Conservation (phyloP, 2,797 vertebrate genomes). For the Sebastiscus tertius region DNA sequence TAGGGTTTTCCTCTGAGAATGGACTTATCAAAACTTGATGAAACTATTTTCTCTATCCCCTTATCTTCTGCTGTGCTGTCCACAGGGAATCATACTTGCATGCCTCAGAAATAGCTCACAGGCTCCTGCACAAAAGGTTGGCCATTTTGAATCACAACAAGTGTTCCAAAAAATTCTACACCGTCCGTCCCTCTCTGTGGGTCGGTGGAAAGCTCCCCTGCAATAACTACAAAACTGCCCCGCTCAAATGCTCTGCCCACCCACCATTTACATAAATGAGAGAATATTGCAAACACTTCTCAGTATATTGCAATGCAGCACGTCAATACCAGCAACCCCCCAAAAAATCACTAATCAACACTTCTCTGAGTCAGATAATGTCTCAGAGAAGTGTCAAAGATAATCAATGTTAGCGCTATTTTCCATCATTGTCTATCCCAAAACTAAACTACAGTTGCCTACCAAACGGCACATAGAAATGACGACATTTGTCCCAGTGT, state of each 20-base stretch:
- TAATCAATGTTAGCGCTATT: neutral
- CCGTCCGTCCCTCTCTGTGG: neutral
- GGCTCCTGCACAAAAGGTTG: neutral
- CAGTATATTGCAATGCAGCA: neutral
- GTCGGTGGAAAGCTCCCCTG: neutral
- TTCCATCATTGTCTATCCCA: neutral
- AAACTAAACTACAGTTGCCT: neutral
- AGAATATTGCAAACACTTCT: neutral
- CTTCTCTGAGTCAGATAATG: neutral
- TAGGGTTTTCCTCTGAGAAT: constrained; percentile 49
- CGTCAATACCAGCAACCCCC: neutral
- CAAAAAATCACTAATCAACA: neutral
- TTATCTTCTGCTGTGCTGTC: constrained; percentile 25
- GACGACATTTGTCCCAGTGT: neutral
- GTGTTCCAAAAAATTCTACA: neutral
- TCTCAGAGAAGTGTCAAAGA: neutral
- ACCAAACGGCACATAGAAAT: neutral
- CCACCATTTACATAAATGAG: neutral
- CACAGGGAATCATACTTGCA: constrained; percentile 20
- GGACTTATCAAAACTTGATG: constrained; percentile 63
- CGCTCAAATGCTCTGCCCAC: neutral
- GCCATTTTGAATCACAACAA: constrained; percentile 12
- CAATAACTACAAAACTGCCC: neutral
- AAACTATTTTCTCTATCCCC: constrained; percentile 48
- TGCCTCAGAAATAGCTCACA: constrained; percentile 8